Percentiles rank a stretch among this genome's conserved stretches.
Evolutionary conservation across 2,888 invertebrate genomes (phyloP).

Genomic region (Drosophila ezoana): DNA sequence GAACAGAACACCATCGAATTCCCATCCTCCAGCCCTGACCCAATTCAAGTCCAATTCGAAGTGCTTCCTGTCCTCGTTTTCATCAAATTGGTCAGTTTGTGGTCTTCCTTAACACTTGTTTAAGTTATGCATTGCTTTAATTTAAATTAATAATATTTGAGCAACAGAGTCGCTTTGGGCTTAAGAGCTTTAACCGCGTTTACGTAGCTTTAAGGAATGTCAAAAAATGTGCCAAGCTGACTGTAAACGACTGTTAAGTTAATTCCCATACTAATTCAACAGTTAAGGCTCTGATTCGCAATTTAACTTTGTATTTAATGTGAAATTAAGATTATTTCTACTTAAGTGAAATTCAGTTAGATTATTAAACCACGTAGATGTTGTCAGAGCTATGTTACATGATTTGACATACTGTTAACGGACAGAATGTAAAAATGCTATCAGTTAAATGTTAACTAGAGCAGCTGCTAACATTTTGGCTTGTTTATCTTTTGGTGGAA

Average conservation of each 20-base stretch:
- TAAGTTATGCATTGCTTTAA: conserved; percentile 49
- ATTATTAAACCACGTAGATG: too few relatives aligned
- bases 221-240: conserved; percentile 8
- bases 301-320: too few relatives aligned
- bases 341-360: too few relatives aligned
- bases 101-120: conserved; percentile 25
- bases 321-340: too few relatives aligned
- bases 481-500: not conserved
- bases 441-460: not conserved
- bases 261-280: too few relatives aligned
- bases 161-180: conserved; percentile 37
- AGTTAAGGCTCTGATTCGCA: too few relatives aligned
- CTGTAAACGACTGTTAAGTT: not conserved
- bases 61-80: not conserved
- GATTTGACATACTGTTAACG: not conserved
- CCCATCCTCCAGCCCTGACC: conserved; percentile 3
- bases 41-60: not conserved
- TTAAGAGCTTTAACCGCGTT: conserved; percentile 19
- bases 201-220: not conserved
- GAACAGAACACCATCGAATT: conserved; percentile 4
- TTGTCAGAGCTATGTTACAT: too few relatives aligned
- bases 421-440: not conserved
- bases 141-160: conserved; percentile 45
- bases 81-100: conserved; percentile 28
- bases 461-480: not conserved